Conservation (phyloP, 1,140 invertebrate genomes). For the Macrocentrus cingulum region DNA sequence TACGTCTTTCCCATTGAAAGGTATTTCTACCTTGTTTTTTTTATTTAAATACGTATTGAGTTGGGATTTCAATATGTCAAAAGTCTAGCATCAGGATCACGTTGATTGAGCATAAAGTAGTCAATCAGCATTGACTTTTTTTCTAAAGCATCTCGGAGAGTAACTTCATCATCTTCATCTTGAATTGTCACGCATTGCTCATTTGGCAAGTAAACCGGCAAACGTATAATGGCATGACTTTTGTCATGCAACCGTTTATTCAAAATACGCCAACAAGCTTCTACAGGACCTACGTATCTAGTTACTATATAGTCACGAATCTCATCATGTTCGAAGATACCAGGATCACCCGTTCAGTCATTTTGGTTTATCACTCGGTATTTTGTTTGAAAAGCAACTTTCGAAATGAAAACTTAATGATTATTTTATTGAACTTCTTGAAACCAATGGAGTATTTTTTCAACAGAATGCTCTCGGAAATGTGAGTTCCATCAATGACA, state of each 20-base stretch:
- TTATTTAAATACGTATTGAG: slow-evolving; percentile 54
- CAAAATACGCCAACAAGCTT: slow-evolving; percentile 56
- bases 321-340: no score
- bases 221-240: slow-evolving; percentile 47
- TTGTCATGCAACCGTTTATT: slow-evolving; percentile 51
- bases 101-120: no score
- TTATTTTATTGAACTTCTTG: no score
- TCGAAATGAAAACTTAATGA: no score
- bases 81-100: slow-evolving; percentile 51
- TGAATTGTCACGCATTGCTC: not conserved
- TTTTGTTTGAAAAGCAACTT: no score
- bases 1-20: slow-evolving; percentile 44
- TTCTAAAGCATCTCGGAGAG: no score
- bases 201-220: not conserved
- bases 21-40: slow-evolving; percentile 42
- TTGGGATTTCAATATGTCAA: slow-evolving; percentile 50
- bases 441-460: no score
- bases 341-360: no score
- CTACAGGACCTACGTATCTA: slow-evolving; percentile 39
- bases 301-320: slow-evolving; percentile 42
- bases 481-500: no score
- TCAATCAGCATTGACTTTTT: no score
- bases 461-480: no score
- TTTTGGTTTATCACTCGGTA: no score
- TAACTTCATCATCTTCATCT: slow-evolving; percentile 35